Evolutionary conservation across 1,140 invertebrate genomes (phyloP).

Genomic region (Acromyrmex heyeri): DNA sequence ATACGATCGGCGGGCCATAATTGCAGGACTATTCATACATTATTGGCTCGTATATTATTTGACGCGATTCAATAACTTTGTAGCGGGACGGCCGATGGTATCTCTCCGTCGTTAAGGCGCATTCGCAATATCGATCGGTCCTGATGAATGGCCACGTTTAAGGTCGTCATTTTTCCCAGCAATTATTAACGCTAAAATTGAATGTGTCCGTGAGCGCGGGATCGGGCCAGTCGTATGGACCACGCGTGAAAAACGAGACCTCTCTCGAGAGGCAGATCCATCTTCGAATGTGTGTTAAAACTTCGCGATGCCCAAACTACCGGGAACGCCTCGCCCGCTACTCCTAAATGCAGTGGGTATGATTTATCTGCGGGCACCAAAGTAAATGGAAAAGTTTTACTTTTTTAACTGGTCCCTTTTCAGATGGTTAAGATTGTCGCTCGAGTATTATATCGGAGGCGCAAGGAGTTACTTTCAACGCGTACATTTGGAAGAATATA

Average conservation of each 20-base stretch:
- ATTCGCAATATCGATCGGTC: slow-evolving; percentile 81
- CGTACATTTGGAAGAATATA: slow-evolving; percentile 22
- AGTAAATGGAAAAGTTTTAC: slow-evolving; percentile 67
- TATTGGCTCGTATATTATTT: slow-evolving; percentile 84
- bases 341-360: slow-evolving; percentile 58
- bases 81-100: slow-evolving; percentile 76
- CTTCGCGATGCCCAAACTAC: slow-evolving; percentile 59
- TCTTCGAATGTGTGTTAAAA: slow-evolving; percentile 68
- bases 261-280: slow-evolving; percentile 51
- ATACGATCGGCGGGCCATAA: slow-evolving; percentile 79
- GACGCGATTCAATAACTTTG: slow-evolving; percentile 83
- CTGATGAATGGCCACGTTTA: slow-evolving; percentile 80
- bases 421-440: slow-evolving; percentile 54
- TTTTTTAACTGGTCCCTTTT: slow-evolving; percentile 39
- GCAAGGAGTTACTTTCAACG: slow-evolving; percentile 30
- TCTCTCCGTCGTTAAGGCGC: slow-evolving; percentile 79
- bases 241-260: slow-evolving; percentile 74
- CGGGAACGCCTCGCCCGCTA: slow-evolving; percentile 66
- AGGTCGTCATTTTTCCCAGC: slow-evolving; percentile 76
- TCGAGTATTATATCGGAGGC: slow-evolving; percentile 42
- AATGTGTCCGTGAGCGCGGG: slow-evolving; percentile 72
- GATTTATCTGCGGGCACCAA: slow-evolving; percentile 66
- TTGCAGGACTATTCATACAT: slow-evolving; percentile 82
- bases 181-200: slow-evolving; percentile 82
- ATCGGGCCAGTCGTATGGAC: slow-evolving; percentile 53